A percentile compares a stretch with the other conserved stretches of the same genome.
phyloP scores from a whole-genome alignment of 2,113 vertebrate genomes.

The Lepus europaeus region DNA sequence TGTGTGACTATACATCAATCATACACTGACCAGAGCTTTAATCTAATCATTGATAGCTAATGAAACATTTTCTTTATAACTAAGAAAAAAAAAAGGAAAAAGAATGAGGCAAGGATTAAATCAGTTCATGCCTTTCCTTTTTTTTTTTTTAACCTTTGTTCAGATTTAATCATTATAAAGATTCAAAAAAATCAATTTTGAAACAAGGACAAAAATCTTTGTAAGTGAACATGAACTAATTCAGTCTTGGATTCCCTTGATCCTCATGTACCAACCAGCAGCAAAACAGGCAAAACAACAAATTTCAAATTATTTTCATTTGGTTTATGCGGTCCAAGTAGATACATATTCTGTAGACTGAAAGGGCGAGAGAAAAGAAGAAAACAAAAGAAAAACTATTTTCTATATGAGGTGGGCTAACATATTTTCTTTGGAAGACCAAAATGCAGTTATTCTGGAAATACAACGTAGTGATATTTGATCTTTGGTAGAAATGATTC shows the following conservation, averaged over 20 bases:
- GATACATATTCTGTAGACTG: background rate
- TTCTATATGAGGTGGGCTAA: background rate
- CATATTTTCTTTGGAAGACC: constrained; percentile 19
- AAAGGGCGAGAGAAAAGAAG: background rate
- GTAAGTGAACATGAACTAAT: constrained; percentile 37
- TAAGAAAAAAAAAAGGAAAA: constrained; percentile 57
- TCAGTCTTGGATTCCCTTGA: constrained; percentile 32
- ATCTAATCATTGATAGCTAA: background rate
- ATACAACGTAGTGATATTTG: background rate
- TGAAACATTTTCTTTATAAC: constrained; percentile 34
- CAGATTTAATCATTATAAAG: constrained; percentile 44
- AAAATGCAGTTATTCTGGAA: background rate
- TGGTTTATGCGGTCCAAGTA: background rate
- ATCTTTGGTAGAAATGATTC: constrained; percentile 32
- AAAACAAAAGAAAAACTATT: background rate
- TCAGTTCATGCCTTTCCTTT: background rate
- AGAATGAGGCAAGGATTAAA: constrained; percentile 38
- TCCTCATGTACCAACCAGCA: background rate
- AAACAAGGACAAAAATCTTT: constrained; percentile 44
- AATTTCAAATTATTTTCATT: constrained; percentile 50
- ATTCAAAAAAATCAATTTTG: constrained; percentile 59
- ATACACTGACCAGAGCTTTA: background rate
- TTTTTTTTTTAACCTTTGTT: constrained; percentile 58
- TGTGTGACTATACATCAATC: background rate
- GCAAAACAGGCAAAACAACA: constrained; percentile 47